Conservation (phyloP, 2,888 invertebrate species). For the Metallyticus violacea region DNA sequence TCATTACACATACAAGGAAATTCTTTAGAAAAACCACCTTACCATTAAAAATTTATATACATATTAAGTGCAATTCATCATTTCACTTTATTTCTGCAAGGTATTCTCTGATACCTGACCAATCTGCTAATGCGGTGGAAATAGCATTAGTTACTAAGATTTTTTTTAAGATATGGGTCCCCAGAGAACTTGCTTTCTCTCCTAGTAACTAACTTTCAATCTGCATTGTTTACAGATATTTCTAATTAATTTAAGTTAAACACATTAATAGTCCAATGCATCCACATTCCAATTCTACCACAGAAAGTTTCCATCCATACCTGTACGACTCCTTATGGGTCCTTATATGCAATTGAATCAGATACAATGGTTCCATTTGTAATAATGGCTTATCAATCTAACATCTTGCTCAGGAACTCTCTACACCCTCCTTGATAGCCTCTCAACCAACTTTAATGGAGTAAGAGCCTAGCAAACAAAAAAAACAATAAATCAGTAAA, state of each 20-base stretch:
- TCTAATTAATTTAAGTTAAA: constrained; percentile 9
- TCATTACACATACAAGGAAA: not conserved
- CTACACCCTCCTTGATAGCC: too few relatives aligned
- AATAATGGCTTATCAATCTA: not conserved
- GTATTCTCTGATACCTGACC: constrained; percentile 35
- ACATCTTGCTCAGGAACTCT: too few relatives aligned
- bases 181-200: constrained; percentile 34
- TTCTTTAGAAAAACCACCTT: not conserved
- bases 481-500: too few relatives aligned
- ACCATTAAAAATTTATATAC: too few relatives aligned
- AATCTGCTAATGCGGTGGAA: constrained; percentile 34
- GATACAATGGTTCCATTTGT: not conserved
- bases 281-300: constrained; percentile 16
- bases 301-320: not conserved
- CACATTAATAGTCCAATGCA: constrained; percentile 8
- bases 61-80: constrained; percentile 35
- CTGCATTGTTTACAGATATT: constrained; percentile 25
- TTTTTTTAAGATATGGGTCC: constrained; percentile 33
- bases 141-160: constrained; percentile 14
- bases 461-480: too few relatives aligned
- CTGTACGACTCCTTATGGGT: too few relatives aligned
- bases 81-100: constrained; percentile 34
- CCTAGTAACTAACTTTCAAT: constrained; percentile 35
- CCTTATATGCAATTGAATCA: not conserved
- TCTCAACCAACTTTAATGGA: too few relatives aligned